phyloP scores from a whole-genome alignment of 2,113 vertebrate species.

The Toxotes jaculatrix region DNA sequence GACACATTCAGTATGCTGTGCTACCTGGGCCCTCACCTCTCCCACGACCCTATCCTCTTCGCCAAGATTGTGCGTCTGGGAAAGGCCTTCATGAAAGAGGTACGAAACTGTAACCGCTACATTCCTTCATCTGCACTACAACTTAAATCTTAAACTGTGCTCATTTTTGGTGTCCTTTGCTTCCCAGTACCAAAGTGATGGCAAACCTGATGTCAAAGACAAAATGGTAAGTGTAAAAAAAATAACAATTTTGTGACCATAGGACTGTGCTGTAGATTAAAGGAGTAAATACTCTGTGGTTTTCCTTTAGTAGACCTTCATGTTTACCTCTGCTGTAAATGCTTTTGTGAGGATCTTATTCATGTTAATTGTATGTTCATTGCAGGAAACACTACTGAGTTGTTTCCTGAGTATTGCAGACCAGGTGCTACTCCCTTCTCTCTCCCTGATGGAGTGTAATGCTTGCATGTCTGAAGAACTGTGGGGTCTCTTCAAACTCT shows the following conservation, averaged over 20 bases:
- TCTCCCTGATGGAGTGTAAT: conserved; percentile 97
- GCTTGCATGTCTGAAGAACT: conserved; percentile 92
- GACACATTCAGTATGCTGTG: conserved; percentile 97
- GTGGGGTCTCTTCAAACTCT: conserved; percentile 98
- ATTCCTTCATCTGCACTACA: neutral
- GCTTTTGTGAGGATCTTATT: neutral
- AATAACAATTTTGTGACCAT: neutral
- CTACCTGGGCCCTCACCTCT: conserved; percentile 96
- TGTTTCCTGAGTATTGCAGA: conserved; percentile 83
- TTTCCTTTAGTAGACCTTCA: neutral
- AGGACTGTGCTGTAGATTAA: neutral
- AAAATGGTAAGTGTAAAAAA: conserved; percentile 67
- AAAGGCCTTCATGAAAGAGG: conserved; percentile 99
- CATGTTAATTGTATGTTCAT: neutral
- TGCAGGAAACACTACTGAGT: conserved; percentile 89
- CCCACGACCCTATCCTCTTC: conserved; percentile 96
- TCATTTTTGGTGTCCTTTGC: conserved; percentile 25
- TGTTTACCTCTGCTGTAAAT: neutral
- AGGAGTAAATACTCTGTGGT: neutral
- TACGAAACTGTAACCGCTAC: conserved; percentile 49
- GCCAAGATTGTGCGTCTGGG: conserved; percentile 96
- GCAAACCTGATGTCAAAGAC: conserved; percentile 69
- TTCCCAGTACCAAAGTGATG: conserved; percentile 80
- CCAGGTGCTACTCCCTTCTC: conserved; percentile 92
- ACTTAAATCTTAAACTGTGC: neutral